Evolutionary conservation across 2,113 vertebrate genomes (phyloP).

Genomic region (Prolemur simus): DNA sequence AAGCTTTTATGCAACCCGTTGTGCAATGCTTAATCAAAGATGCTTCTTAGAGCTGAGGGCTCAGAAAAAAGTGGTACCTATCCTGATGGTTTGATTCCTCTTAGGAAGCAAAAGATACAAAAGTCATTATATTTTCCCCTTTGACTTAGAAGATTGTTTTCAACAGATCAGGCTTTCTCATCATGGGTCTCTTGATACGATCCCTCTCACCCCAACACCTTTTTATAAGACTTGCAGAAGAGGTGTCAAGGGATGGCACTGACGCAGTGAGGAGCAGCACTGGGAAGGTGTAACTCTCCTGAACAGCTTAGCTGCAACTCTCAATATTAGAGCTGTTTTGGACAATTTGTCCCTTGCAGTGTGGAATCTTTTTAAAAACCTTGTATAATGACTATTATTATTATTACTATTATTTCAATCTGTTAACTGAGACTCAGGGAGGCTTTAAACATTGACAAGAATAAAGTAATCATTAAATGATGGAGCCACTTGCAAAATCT

Average conservation of each 20-base stretch:
- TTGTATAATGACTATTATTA: background rate
- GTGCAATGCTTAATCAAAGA: background rate
- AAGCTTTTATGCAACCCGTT: background rate
- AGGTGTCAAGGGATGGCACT: accelerated
- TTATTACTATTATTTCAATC: background rate
- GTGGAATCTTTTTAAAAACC: background rate
- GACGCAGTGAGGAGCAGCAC: accelerated
- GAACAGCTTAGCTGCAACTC: too few species aligned
- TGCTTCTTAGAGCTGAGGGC: background rate
- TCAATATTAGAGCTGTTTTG: background rate
- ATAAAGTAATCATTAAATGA: background rate
- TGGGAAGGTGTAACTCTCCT: background rate
- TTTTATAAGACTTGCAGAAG: accelerated
- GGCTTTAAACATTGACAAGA: background rate
- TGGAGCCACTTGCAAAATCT: background rate
- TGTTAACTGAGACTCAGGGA: background rate
- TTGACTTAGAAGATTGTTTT: background rate
- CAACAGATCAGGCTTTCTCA: background rate
- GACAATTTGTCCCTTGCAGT: accelerated
- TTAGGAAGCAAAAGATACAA: background rate
- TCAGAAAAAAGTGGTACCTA: background rate
- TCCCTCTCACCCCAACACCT: accelerated
- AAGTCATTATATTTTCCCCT: background rate
- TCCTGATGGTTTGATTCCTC: background rate
- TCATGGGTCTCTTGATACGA: accelerated